phyloP scores from a whole-genome alignment of 2,888 invertebrate genomes.

The Gastracanthus pulcherrimus region DNA sequence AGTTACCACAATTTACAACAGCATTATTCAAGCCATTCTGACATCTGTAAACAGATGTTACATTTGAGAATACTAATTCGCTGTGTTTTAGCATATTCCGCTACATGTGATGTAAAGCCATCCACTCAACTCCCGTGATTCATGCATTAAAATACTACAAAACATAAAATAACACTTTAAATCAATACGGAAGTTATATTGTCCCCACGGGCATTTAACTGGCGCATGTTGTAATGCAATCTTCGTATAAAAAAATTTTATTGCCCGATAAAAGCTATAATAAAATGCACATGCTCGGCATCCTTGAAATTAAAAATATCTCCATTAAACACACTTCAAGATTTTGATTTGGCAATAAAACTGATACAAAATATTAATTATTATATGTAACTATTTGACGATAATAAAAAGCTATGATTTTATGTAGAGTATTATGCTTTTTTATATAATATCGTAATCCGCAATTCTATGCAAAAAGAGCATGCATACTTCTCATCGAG shows the following conservation, averaged over 20 bases:
- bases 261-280: slow-evolving; percentile 49
- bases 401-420: no score
- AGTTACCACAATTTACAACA: slow-evolving; percentile 2
- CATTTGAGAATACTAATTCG: slow-evolving; percentile 45
- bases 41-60: slow-evolving; percentile 42
- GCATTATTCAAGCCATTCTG: slow-evolving; percentile 7
- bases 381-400: no score
- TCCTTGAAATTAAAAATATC: slow-evolving; percentile 50
- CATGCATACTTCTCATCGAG: no score
- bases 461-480: no score
- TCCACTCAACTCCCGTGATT: slow-evolving; percentile 18
- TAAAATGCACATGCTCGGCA: slow-evolving; percentile 39
- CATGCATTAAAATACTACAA: slow-evolving; percentile 48
- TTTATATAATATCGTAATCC: no score
- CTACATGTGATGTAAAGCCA: slow-evolving; percentile 4
- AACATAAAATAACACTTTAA: slow-evolving; percentile 53
- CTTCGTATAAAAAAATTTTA: slow-evolving; percentile 45
- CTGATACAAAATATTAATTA: slow-evolving; percentile 13
- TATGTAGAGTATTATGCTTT: no score
- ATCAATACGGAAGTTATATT: slow-evolving; percentile 54
- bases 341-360: slow-evolving; percentile 37
- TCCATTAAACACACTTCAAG: slow-evolving; percentile 15
- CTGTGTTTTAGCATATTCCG: slow-evolving; percentile 31
- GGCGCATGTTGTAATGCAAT: slow-evolving; percentile 39
- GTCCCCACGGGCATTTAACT: slow-evolving; percentile 36